A percentile compares a stretch with the other conserved stretches of the same genome.
Evolutionary conservation across 2,113 vertebrate species (phyloP).

Genomic region (Xenopus tropicalis): UCB_Xtro_10.0 CM004444.2:152976501-152977000

Average conservation of each 20-base stretch:
- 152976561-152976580: no score
- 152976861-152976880: constrained; percentile 90
- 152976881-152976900: not conserved
- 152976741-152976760: constrained; percentile 94
- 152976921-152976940: no score
- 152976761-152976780: constrained; percentile 93
- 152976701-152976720: constrained; percentile 94
- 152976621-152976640: not conserved
- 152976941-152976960: no score
- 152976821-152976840: constrained; percentile 90
- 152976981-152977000: no score
- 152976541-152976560: no score
- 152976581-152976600: no score
- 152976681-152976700: constrained; percentile 84
- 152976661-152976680: constrained; percentile 86
- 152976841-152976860: constrained; percentile 89
- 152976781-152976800: constrained; percentile 88
- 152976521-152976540: no score
- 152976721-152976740: constrained; percentile 87
- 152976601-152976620: no score
- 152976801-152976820: constrained; percentile 91
- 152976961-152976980: no score
- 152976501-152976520: no score
- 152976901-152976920: no score
- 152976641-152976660: constrained; percentile 64